Evolutionary conservation across 2,888 invertebrate species (phyloP), one percentile per base, ranked within the genome.

Genomic region (Clunio marinus): DNA sequence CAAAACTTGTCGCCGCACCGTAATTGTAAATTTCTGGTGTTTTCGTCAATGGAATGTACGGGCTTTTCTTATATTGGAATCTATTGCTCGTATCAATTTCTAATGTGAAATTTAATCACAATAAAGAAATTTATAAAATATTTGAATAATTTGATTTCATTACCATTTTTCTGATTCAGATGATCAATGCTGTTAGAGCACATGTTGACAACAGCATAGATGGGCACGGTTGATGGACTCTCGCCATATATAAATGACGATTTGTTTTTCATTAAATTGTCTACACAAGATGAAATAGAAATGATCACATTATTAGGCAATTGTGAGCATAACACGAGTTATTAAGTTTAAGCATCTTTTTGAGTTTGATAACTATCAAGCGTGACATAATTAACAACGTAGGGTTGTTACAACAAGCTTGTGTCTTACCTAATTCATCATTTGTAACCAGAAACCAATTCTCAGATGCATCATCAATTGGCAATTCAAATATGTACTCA

Each of bases 161-260:
- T 17, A 51, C 51, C 51, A 17, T 22, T 22, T 5, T 27, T 58
- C 25, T 25, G 28, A 10, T 35, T 35, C 10, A 58, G 58, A n/a
- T 2, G 58, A 28, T 51, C 66, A 1, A 22, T 51, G 32, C 55
- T 55, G 46, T 20, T 20, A 27, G 65, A 70, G 73, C 85, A 86
- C 60, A 81, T 74, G 57, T 79, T 81, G 13, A 85, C 81, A 46
- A 84, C 77, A 0, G 84, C 84, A 72, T 86, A 86, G 68, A 85
- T 80, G 20, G 86, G 84, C 45, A 86, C 83, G 55, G 77, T 75
- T 65, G 77, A 80, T 20, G 86, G 85, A 76, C 83, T 82, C 68
- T 80, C 80, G 1, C 86, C 86, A 73, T 84, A 81, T 15, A 86
- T 73, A 73, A 86, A 85, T 2, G 86, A 86, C 17, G 80, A 78